Conservation (phyloP, 2,113 vertebrate species). For the Parus major region DNA sequence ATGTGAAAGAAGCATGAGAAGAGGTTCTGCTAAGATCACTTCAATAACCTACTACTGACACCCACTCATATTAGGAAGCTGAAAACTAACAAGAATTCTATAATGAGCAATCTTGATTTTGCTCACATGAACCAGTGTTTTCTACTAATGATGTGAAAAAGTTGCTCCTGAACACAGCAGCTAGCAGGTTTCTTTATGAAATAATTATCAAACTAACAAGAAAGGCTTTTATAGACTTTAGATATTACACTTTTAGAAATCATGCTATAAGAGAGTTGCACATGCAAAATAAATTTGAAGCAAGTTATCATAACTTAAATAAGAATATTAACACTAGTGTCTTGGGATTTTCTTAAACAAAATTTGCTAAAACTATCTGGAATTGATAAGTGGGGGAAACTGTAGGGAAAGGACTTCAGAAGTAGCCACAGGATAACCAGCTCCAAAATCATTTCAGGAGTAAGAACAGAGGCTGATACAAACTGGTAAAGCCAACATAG, state of each 20-base stretch:
- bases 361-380: neutral
- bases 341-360: neutral
- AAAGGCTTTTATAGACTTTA: neutral
- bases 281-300: neutral
- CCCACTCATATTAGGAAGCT: neutral
- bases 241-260: neutral
- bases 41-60: neutral
- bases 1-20: neutral
- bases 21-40: neutral
- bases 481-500: neutral
- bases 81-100: neutral
- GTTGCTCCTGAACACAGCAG: neutral
- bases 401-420: neutral
- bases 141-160: neutral
- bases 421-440: neutral
- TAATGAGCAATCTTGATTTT: neutral
- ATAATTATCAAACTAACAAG: neutral
- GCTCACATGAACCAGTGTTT: neutral
- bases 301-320: neutral
- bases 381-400: neutral
- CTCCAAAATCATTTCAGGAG: neutral
- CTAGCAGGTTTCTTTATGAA: neutral
- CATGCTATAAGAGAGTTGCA: neutral
- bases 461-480: neutral
- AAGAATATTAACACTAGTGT: neutral